A percentile compares a stretch with the other conserved stretches of the same genome.
Conservation (phyloP, 2,888 invertebrate species). For the Ochropleura plecta region DNA sequence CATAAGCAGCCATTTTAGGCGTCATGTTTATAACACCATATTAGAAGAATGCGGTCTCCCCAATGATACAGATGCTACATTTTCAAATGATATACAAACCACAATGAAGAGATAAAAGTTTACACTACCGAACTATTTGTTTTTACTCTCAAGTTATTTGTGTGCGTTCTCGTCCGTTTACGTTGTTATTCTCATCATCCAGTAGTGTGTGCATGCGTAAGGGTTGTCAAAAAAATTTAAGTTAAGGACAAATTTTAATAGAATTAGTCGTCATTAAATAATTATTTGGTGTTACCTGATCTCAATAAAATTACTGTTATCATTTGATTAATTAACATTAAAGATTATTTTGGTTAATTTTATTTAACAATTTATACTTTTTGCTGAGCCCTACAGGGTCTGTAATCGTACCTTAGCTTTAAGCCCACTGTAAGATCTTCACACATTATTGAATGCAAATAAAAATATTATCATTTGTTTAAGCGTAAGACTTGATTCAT, state of each 20-base stretch:
- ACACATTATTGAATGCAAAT: not conserved
- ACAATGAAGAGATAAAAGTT: conserved; percentile 53
- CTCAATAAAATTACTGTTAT: too few species aligned
- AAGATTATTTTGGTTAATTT: too few species aligned
- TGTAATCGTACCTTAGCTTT: too few species aligned
- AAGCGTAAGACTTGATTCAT: not conserved
- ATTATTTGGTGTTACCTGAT: too few species aligned
- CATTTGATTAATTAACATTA: too few species aligned
- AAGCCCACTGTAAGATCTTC: too few species aligned
- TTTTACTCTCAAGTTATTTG: conserved; percentile 61
- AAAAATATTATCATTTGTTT: not conserved
- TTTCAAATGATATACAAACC: conserved; percentile 26
- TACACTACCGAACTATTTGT: conserved; percentile 58
- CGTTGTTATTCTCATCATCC: conserved; percentile 66
- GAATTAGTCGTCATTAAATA: too few species aligned
- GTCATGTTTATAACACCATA: not conserved
- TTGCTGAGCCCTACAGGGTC: too few species aligned
- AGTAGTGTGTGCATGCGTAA: conserved; percentile 22
- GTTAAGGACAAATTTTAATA: not conserved
- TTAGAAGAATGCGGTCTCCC: conserved; percentile 8
- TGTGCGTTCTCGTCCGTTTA: conserved; percentile 69
- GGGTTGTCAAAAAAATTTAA: conserved; percentile 41
- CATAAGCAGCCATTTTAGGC: too few species aligned
- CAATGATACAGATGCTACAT: conserved; percentile 22
- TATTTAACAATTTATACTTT: too few species aligned